Base-by-base conservation (phyloP, 2,113 vertebrate genomes). In the Mixornis gularis region DNA sequence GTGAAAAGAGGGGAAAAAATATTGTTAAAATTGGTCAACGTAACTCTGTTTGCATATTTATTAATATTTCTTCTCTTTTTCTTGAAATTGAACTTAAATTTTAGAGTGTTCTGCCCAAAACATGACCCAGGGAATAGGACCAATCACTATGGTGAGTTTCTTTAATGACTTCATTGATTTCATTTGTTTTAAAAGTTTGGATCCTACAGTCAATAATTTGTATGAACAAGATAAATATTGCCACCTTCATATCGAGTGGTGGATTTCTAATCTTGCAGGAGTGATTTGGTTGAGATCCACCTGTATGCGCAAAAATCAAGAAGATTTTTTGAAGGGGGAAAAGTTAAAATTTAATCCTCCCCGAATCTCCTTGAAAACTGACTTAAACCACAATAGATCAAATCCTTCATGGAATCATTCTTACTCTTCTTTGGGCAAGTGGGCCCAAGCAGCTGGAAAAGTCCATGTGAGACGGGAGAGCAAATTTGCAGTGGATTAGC, bases 31-130 rank as follows among this genome's bases (percentile, higher is more conserved):
- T 74, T 55, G 68, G 44, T 81, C 85, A 89, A 29, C 41, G 25
- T 73, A 87, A 60, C 69, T 82, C 87, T 89, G 59, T 73, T 90
- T 91, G 74, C 6, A 1, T 93, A 73, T 79, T 90, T 91, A 89
- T 95, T 97, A 95, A 93, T 83, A 27, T 53, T 79, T 66, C 81
- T 83, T 92, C 46, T 95, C 69, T 96, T 94, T 92, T 93, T 89
- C 91, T 90, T 96, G 62, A 90, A 96, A 97, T 83, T 77, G 41
- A 73, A 91, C 70, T 91, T 68, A 43, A 91, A 70, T 96, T 97
- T 96, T 95, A 98, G 98, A 91, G 79, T 98, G 73, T 95, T 96
- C 77, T 98, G 98, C 95, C 87, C 81, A 94, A 93, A 96, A 58
- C 97, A 98, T 94, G 94, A 90, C 82, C 90, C 95, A 82, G 81